phyloP scores from a whole-genome alignment of 2,888 invertebrate species.

The Rhimphoctona megacephalus region DNA sequence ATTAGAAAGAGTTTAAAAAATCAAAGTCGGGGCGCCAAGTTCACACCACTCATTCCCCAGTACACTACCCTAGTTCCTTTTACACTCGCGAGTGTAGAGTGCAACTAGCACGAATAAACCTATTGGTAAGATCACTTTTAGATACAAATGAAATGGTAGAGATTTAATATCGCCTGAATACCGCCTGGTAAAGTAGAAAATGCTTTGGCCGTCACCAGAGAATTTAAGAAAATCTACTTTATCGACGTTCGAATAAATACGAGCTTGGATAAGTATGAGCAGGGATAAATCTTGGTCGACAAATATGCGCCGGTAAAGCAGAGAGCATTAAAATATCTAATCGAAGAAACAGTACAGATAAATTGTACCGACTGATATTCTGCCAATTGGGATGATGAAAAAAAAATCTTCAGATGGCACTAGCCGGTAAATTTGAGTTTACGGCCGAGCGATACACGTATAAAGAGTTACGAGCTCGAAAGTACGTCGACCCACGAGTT shows the following conservation, averaged over 20 bases:
- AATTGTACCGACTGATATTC: slow-evolving; percentile 8
- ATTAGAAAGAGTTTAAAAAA: too few species aligned
- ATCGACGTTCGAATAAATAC: background rate
- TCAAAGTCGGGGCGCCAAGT: too few species aligned
- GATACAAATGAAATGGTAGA: background rate
- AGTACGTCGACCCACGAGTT: slow-evolving; percentile 80
- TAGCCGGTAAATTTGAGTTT: slow-evolving; percentile 4
- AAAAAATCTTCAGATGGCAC: slow-evolving; percentile 52
- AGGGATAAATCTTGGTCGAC: background rate
- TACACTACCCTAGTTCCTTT: too few species aligned
- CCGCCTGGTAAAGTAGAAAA: background rate
- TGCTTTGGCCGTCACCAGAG: background rate
- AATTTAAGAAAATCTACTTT: background rate
- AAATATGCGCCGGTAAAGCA: background rate
- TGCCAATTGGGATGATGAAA: background rate
- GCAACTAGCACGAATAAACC: too few species aligned
- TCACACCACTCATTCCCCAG: too few species aligned
- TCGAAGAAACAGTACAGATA: background rate
- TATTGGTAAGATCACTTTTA: too few species aligned
- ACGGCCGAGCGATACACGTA: slow-evolving; percentile 73
- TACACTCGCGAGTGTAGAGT: too few species aligned
- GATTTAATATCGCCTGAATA: background rate
- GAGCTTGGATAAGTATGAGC: background rate
- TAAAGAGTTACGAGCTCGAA: slow-evolving; percentile 79
- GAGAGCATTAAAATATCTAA: background rate